These are phyloP conservation scores for Globodera ellingtonae DNA, from an alignment of 1,140 invertebrate species.

Conservation along the genomic window DNA sequence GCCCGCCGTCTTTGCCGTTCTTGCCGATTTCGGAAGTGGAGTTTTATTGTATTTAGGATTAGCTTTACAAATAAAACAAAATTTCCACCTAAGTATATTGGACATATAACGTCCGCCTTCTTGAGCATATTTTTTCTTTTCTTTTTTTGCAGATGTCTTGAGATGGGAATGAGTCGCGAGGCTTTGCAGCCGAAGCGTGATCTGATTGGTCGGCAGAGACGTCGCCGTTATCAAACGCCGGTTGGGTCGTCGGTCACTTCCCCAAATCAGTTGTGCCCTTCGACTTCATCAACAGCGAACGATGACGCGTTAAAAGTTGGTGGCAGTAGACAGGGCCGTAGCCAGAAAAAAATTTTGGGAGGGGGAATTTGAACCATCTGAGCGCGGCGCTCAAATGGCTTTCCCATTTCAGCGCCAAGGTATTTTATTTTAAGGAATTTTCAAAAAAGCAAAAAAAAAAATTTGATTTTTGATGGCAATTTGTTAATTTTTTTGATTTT, in stretches of 20 bases:
- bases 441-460: too few relatives aligned
- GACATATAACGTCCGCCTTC: too few relatives aligned
- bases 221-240: constrained; percentile 27
- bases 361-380: too few relatives aligned
- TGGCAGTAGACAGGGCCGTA: too few relatives aligned
- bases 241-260: background rate
- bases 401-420: too few relatives aligned
- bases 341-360: too few relatives aligned
- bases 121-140: background rate
- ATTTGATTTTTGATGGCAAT: too few relatives aligned
- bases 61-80: too few relatives aligned
- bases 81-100: too few relatives aligned
- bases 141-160: constrained; percentile 70
- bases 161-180: constrained; percentile 72
- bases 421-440: too few relatives aligned
- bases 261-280: constrained; percentile 8
- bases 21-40: constrained; percentile 19
- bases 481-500: too few relatives aligned
- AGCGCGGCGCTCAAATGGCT: too few relatives aligned
- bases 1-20: constrained; percentile 69
- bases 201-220: constrained; percentile 23
- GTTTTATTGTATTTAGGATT: background rate
- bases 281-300: constrained; percentile 10
- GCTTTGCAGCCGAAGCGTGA: constrained; percentile 64
- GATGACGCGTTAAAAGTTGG: constrained; percentile 10